Conservation (phyloP, 2,113 vertebrate species). For the Tympanuchus pallidicinctus region DNA sequence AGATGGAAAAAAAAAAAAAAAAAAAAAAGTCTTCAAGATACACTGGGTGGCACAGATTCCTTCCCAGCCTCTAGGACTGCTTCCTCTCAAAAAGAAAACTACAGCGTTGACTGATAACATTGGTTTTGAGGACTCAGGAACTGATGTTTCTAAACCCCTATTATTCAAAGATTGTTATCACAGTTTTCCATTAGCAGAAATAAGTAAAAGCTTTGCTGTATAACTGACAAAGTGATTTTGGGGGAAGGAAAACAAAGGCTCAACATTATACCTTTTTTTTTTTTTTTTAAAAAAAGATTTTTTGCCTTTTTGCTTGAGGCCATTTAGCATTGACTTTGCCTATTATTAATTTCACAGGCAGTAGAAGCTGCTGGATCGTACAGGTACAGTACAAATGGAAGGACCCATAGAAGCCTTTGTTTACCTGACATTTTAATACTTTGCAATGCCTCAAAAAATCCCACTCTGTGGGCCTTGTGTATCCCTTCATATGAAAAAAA, state of each 20-base stretch:
- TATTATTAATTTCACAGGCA: slow-evolving; percentile 69
- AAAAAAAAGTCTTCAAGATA: slow-evolving; percentile 1
- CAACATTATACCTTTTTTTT: slow-evolving; percentile 40
- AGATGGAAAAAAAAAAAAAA: background rate
- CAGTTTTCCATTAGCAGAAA: slow-evolving; percentile 78
- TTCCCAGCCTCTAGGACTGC: slow-evolving; percentile 14
- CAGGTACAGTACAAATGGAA: slow-evolving; percentile 46
- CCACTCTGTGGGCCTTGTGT: slow-evolving; percentile 12
- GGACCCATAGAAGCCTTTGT: slow-evolving; percentile 36
- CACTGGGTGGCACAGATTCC: background rate
- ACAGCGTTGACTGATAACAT: slow-evolving; percentile 62
- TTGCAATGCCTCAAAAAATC: background rate
- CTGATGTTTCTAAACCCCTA: slow-evolving; percentile 74
- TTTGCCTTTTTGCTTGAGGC: slow-evolving; percentile 49
- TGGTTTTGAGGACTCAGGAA: slow-evolving; percentile 51
- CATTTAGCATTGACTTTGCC: slow-evolving; percentile 62
- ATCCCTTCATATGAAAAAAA: background rate
- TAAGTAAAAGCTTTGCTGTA: slow-evolving; percentile 78
- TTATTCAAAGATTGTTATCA: slow-evolving; percentile 79
- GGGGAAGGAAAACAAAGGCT: slow-evolving; percentile 60
- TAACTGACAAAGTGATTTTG: slow-evolving; percentile 72
- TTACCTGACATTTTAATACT: slow-evolving; percentile 41
- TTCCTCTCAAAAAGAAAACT: slow-evolving; percentile 62
- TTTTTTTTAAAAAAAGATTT: background rate
- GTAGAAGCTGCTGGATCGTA: slow-evolving; percentile 52